Evolutionary conservation across 2,888 invertebrate genomes (phyloP).

Genomic region (Sminthurinus aureus): DNA sequence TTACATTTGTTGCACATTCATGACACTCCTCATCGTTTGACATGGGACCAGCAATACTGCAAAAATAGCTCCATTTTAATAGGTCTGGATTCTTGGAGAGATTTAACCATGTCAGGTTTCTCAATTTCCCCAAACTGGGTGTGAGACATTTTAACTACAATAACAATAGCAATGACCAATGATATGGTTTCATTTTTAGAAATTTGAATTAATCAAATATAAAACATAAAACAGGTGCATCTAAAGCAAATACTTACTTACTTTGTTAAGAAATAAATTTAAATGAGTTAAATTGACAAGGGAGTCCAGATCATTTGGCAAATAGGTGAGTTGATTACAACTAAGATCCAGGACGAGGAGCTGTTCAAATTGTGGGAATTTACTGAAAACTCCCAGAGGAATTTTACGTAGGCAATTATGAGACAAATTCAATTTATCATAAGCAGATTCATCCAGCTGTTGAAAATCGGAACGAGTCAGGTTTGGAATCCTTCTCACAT

Average conservation of each 20-base stretch:
- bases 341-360: slow-evolving; percentile 17
- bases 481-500: slow-evolving; percentile 7
- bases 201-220: too few relatives aligned
- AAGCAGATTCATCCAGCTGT: background rate
- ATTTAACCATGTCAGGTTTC: slow-evolving; percentile 12
- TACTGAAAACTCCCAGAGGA: background rate
- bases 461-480: background rate
- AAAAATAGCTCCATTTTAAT: background rate
- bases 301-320: slow-evolving; percentile 14
- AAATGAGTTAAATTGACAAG: slow-evolving; percentile 26
- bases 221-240: background rate
- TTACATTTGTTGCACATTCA: slow-evolving; percentile 11
- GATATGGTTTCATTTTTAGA: background rate
- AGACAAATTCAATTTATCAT: slow-evolving; percentile 21
- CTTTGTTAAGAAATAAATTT: slow-evolving; percentile 17
- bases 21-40: slow-evolving; percentile 9
- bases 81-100: slow-evolving; percentile 11
- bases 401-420: slow-evolving; percentile 7
- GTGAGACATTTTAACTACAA: slow-evolving; percentile 13
- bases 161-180: background rate
- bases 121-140: slow-evolving; percentile 4
- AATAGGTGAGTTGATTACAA: slow-evolving; percentile 12
- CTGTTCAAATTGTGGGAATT: background rate
- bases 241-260: background rate
- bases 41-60: slow-evolving; percentile 16